Conservation (phyloP, 2,888 invertebrate genomes). For the Prosapia bicincta region DNA sequence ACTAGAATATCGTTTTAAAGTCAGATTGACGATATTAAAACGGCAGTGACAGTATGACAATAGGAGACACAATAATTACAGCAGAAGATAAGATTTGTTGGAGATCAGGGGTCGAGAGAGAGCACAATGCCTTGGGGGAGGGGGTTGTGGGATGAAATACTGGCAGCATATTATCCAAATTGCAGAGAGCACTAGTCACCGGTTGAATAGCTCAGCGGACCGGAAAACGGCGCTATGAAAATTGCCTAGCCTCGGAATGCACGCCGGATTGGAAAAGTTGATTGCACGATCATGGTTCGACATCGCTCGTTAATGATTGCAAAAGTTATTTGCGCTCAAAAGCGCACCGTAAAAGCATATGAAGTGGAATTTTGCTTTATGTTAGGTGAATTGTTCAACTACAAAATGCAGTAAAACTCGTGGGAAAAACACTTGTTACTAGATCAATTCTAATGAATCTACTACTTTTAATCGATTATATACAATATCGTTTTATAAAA, state of each 20-base stretch:
- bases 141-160: background rate
- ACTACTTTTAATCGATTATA: no score
- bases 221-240: conserved; percentile 21
- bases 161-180: conserved; percentile 17
- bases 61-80: background rate
- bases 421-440: no score
- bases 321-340: no score
- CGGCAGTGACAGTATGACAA: background rate
- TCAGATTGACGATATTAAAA: background rate
- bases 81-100: background rate
- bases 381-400: no score
- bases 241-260: conserved; percentile 13
- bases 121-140: background rate
- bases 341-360: no score
- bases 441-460: no score
- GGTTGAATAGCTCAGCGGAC: background rate
- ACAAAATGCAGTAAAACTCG: no score
- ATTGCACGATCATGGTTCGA: background rate
- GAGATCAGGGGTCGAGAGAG: background rate
- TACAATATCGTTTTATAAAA: no score
- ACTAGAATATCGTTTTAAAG: background rate
- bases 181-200: background rate
- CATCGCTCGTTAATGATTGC: background rate
- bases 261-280: conserved; percentile 24
- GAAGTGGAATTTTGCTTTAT: no score